Evolutionary conservation across 1,140 invertebrate genomes (phyloP).

Genomic region (Gryon sp.): DNA sequence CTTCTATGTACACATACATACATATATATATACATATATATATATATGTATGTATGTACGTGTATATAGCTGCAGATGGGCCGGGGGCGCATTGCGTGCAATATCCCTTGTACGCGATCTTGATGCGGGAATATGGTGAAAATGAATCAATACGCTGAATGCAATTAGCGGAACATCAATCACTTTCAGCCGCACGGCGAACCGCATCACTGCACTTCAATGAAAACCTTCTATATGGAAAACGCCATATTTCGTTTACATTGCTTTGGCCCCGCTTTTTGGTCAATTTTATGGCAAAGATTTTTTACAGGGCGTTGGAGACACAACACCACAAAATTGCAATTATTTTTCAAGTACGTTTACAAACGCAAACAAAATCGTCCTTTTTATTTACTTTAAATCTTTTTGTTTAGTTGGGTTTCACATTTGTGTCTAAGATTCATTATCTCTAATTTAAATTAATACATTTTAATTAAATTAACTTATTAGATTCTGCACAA

Average conservation of each 20-base stretch:
- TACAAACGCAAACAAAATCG: not conserved
- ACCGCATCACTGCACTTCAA: slow-evolving; percentile 56
- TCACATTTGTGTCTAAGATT: slow-evolving; percentile 21
- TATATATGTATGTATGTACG: slow-evolving; percentile 41
- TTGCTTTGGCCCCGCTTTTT: slow-evolving; percentile 31
- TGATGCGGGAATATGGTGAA: slow-evolving; percentile 55
- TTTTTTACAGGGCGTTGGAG: slow-evolving; percentile 30
- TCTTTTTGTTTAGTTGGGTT: not conserved
- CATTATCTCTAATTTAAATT: slow-evolving; percentile 34
- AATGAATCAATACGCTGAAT: slow-evolving; percentile 64
- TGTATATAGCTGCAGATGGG: slow-evolving; percentile 24
- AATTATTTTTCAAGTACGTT: slow-evolving; percentile 15
- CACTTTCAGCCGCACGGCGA: slow-evolving; percentile 56
- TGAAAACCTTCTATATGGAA: slow-evolving; percentile 49
- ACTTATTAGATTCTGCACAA: slow-evolving; percentile 22
- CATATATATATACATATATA: slow-evolving; percentile 22
- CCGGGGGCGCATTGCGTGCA: slow-evolving; percentile 33
- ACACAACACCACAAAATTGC: slow-evolving; percentile 24
- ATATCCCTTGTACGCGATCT: slow-evolving; percentile 33
- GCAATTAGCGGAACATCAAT: slow-evolving; percentile 64
- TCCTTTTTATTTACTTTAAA: slow-evolving; percentile 12
- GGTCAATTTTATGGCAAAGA: slow-evolving; percentile 39
- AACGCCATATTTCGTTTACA: slow-evolving; percentile 44
- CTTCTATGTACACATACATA: too few species aligned
- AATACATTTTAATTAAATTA: slow-evolving; percentile 44